Evolutionary conservation across 2,113 vertebrate species (phyloP), one percentile per base, ranked within the genome.

Genomic region (Vidua chalybeata): DNA sequence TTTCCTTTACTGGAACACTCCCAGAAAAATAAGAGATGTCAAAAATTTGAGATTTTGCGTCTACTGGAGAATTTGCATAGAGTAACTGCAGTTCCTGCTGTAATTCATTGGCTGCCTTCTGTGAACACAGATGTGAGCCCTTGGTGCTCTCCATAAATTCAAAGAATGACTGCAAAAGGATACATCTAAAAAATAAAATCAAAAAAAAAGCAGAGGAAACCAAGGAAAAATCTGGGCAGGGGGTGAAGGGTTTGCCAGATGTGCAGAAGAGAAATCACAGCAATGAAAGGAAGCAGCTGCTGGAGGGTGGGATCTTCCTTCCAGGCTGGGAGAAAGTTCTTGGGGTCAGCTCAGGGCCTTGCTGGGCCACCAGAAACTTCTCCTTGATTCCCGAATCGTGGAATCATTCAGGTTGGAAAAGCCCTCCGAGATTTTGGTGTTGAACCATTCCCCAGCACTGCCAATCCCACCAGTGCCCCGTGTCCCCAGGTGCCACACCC

Each of bases 161-260:
- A 55, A 82, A 76, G n/a, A 89, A 82, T 55, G 58, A 46, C 64
- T 37, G 49, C 17, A 46, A 64, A 85, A 31, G 10, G 68, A 68
- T 9, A 13, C 20, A 51, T 19, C 4, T n/a, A 27, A 16, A 48
- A 76, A 24, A 62, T 2, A 10, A n/a, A 41, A 41, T 0, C 28
- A 45, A 48, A 43, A 43, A 43, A 61, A 56, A 37, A 13, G 2
- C 14, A 31, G 10, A 35, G 21, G 48, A 45, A 85, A 35, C 2
- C 9, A 28, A 21, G 48, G 31, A 12, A 46, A 48, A 72, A 27
- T 33, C 10, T 16, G 55, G 5, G 26, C 9, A n/a, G n/a, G 15
- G 30, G 6, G 7, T 46, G 5, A 23, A 13, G 45, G 10, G 35
- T 23, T 22, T 39, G 5, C 22, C 41, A 56, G 78, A 66, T 51